Base-by-base conservation (phyloP, 2,888 invertebrate species). In the Onchidella celtica region DNA sequence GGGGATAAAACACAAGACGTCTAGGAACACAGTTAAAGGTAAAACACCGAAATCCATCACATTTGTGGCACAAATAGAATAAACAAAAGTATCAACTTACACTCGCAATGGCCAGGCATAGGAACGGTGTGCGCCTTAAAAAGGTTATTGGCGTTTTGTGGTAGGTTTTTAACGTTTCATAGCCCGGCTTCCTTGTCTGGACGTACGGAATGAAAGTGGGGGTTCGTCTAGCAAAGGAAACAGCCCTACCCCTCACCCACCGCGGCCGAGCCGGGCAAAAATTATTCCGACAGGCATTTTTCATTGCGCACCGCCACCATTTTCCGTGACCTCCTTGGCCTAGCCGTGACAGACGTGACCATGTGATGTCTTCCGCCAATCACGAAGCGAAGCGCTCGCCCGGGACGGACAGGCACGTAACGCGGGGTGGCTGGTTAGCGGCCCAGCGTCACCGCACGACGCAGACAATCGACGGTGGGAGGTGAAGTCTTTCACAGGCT, bases 131-230 rank as follows among this genome's bases (percentile, higher is more conserved):
- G 36, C 77, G 24, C 68, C 68, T 77, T 77, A 68, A 77, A 77
- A 77, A 77, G 55, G 57, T 77, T 68, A 77, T 77, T 68, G 77
- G 68, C 66, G 77, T 77, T 77, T 77, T 77, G 77, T 77, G 77
- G 77, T 77, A 66, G 68, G 68, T 57, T 77, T 76, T 77, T 47
- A 68, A 77, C 77, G 57, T 68, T 77, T 77, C 77, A 77, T 77
- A 55, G 77, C 77, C 55, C 55, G 14, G 24, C 36, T 36, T 68
- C 61, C 74, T 63, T 38, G 57, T 63, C 74, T 29, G 61, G 61
- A 29, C 24, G 74, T 63, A 27, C 34, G 74, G 24, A n/a, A 29
- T 24, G 68, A 34, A 29, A 34, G 27, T 11, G n/a, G 77, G 68
- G 77, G 55, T 17, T 27, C 40, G 24, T 59, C 29, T 29, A 29